These are phyloP conservation scores for Polyergus mexicanus DNA, from an alignment of 1,140 invertebrate species.

Conservation along the genomic window DNA sequence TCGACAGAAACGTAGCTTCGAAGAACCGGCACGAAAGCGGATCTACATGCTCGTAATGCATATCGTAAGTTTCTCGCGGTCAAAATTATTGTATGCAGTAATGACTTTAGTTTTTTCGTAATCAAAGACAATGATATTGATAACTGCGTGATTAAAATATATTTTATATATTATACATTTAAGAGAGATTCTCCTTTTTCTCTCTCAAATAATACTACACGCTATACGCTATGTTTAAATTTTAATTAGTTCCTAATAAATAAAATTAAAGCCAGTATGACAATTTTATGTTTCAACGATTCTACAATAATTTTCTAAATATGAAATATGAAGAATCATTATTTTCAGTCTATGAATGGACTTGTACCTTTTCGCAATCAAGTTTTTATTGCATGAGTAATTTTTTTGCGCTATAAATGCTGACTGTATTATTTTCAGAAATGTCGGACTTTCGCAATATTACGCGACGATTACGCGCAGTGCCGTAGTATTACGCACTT, in stretches of 20 bases:
- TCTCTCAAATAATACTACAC: no score
- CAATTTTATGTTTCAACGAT: not conserved
- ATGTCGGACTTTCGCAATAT: not conserved
- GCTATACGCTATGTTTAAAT: no score
- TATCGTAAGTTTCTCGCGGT: not conserved
- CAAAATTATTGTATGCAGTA: not conserved
- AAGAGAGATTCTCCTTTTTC: no score
- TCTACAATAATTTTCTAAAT: not conserved
- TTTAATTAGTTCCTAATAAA: not conserved
- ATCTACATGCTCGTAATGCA: not conserved
- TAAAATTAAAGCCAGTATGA: not conserved
- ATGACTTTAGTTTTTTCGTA: no score
- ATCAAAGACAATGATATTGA: no score
- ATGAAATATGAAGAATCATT: not conserved
- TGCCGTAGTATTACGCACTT: not conserved
- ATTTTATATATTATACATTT: no score
- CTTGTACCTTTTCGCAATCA: not conserved
- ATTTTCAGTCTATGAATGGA: not conserved
- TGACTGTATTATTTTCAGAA: slow-evolving; percentile 1
- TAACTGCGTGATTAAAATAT: no score
- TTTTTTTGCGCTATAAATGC: not conserved
- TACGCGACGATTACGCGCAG: not conserved
- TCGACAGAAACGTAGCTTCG: slow-evolving; percentile 14
- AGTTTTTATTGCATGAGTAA: not conserved
- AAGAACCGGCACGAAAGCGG: not conserved